These are phyloP conservation scores for Heliconius hewitsoni DNA, from an alignment of 1,140 invertebrate genomes.

Conservation along the genomic window DNA sequence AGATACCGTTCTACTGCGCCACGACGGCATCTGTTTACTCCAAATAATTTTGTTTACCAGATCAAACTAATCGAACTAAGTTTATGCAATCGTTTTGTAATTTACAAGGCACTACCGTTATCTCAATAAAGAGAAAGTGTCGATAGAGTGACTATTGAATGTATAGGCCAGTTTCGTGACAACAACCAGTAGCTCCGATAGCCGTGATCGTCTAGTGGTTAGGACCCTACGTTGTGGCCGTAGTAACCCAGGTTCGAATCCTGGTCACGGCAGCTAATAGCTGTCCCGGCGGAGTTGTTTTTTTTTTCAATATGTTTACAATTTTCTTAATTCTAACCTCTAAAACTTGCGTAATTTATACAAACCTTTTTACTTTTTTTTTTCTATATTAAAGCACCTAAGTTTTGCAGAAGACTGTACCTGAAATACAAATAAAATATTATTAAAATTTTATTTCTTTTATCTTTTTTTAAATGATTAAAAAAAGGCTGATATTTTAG, in stretches of 20 bases:
- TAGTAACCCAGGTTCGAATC: slow-evolving; percentile 44
- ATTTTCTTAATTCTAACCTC: too few relatives aligned
- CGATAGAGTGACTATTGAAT: neutral
- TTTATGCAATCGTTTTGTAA: neutral
- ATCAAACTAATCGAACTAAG: neutral
- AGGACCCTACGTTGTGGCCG: slow-evolving; percentile 51
- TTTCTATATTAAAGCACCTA: neutral
- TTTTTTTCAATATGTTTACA: neutral
- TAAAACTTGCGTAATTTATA: too few relatives aligned
- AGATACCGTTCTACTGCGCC: neutral
- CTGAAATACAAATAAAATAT: neutral
- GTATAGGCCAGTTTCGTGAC: neutral
- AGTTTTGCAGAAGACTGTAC: neutral
- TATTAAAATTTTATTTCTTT: too few relatives aligned
- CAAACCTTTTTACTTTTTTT: neutral
- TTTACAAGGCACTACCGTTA: neutral
- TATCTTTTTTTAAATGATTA: too few relatives aligned
- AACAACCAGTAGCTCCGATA: slow-evolving; percentile 28
- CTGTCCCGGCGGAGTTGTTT: neutral
- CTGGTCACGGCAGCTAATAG: slow-evolving; percentile 5
- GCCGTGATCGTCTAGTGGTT: slow-evolving; percentile 51
- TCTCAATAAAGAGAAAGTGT: neutral
- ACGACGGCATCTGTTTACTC: neutral
- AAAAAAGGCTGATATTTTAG: too few relatives aligned
- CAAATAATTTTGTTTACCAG: neutral